Evolutionary conservation across 2,888 invertebrate species (phyloP).

Genomic region (Hemistola chrysoprasaria): DNA sequence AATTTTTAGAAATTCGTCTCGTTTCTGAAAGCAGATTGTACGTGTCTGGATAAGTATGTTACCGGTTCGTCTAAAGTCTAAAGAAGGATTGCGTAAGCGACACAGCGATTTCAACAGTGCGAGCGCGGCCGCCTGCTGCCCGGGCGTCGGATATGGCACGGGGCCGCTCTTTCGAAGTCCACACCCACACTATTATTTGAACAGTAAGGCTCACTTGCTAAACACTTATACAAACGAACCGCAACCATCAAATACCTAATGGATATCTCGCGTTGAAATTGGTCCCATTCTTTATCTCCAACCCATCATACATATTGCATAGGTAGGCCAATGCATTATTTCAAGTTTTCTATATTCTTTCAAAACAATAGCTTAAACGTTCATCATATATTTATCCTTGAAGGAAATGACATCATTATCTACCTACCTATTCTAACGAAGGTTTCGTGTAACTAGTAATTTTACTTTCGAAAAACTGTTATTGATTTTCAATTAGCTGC

Average conservation of each 20-base stretch:
- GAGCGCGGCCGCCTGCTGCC: conserved; percentile 32
- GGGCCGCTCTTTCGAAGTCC: conserved; percentile 71
- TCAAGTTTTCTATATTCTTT: too few species aligned
- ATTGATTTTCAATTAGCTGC: conserved; percentile 5
- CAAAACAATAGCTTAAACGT: too few species aligned
- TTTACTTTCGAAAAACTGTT: conserved; percentile 5
- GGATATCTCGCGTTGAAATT: conserved; percentile 35
- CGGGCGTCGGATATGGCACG: conserved; percentile 72
- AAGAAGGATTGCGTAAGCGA: conserved; percentile 67
- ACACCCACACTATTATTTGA: conserved; percentile 68
- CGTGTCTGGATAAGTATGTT: conserved; percentile 52
- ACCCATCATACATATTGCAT: too few species aligned
- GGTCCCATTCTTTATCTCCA: too few species aligned
- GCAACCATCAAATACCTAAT: conserved; percentile 43
- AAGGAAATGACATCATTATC: conserved; percentile 9
- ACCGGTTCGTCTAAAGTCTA: conserved; percentile 65
- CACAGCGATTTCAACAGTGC: conserved; percentile 67
- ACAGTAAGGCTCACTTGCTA: conserved; percentile 63
- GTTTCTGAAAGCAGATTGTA: conserved; percentile 36
- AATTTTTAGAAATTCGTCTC: conserved; percentile 43
- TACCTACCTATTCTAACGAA: conserved; percentile 13
- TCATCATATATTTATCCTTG: too few species aligned
- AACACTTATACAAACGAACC: conserved; percentile 60
- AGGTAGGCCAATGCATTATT: too few species aligned
- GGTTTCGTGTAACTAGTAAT: conserved; percentile 6